These are phyloP conservation scores for Tyto alba DNA, from an alignment of 2,113 vertebrate genomes.

Conservation along the genomic window DNA sequence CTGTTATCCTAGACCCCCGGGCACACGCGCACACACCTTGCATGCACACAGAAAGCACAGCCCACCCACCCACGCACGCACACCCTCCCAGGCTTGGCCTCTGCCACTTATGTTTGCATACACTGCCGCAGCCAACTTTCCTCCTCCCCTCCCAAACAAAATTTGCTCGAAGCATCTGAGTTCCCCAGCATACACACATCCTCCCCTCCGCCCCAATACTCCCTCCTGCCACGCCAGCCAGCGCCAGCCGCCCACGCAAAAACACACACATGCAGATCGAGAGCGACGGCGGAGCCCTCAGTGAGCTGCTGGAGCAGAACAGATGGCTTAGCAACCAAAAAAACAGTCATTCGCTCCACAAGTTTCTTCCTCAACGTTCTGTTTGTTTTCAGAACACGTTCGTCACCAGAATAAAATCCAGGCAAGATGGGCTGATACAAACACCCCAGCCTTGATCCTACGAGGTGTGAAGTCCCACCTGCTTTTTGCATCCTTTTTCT, in stretches of 20 bases:
- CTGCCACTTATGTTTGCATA: background rate
- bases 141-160: background rate
- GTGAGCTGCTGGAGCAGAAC: constrained; percentile 49
- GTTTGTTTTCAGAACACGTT: constrained; percentile 66
- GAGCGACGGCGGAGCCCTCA: background rate
- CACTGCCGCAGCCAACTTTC: background rate
- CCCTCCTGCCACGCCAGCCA: constrained; percentile 19
- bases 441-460: constrained; percentile 16
- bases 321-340: constrained; percentile 68
- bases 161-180: background rate
- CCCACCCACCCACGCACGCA: rapidly evolving
- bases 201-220: background rate
- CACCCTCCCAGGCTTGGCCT: background rate
- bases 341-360: constrained; percentile 52
- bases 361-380: constrained; percentile 51
- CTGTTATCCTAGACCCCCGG: background rate
- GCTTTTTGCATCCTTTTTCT: background rate
- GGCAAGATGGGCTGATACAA: constrained; percentile 24
- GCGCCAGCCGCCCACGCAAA: constrained; percentile 22
- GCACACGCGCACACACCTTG: rapidly evolving
- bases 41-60: background rate
- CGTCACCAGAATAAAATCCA: constrained; percentile 24
- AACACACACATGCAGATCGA: background rate
- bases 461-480: constrained; percentile 30
- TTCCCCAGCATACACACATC: background rate